Percentiles rank a stretch among this genome's conserved stretches.
Conservation (phyloP, 2,888 invertebrate genomes). For the Digitonthophagus gazella region DNA sequence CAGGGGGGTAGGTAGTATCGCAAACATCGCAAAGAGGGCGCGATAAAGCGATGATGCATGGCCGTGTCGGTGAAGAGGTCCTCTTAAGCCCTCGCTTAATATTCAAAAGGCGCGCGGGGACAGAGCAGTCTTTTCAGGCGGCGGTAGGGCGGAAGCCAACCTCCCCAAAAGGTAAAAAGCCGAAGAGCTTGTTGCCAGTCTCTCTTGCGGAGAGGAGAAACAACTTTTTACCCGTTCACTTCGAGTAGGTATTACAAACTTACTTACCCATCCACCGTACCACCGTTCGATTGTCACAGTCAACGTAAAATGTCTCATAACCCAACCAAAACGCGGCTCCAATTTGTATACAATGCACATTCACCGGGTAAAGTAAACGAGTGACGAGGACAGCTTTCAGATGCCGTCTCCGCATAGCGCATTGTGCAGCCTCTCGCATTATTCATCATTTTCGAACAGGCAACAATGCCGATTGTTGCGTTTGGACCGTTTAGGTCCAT, state of each 20-base stretch:
- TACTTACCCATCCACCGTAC: too few species aligned
- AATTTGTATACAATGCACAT: background rate
- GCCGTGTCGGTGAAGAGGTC: background rate
- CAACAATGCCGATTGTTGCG: background rate
- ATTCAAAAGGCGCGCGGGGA: background rate
- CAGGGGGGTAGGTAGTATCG: background rate
- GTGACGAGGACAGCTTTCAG: background rate
- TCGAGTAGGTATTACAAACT: too few species aligned
- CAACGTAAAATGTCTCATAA: background rate
- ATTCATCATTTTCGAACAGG: background rate
- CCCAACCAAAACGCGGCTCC: background rate
- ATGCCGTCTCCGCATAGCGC: background rate
- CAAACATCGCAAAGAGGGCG: background rate
- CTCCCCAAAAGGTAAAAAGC: background rate
- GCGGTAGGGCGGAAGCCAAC: background rate
- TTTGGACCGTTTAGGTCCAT: background rate
- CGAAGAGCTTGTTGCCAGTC: background rate
- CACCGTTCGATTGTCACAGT: too few species aligned
- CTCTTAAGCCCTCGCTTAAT: background rate
- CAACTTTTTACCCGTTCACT: background rate
- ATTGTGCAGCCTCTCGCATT: background rate
- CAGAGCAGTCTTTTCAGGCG: background rate
- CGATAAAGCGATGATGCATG: background rate
- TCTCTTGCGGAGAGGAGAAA: background rate
- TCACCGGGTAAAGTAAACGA: background rate